phyloP scores from a whole-genome alignment of 1,140 invertebrate species.

The Ruditapes philippinarum region DNA sequence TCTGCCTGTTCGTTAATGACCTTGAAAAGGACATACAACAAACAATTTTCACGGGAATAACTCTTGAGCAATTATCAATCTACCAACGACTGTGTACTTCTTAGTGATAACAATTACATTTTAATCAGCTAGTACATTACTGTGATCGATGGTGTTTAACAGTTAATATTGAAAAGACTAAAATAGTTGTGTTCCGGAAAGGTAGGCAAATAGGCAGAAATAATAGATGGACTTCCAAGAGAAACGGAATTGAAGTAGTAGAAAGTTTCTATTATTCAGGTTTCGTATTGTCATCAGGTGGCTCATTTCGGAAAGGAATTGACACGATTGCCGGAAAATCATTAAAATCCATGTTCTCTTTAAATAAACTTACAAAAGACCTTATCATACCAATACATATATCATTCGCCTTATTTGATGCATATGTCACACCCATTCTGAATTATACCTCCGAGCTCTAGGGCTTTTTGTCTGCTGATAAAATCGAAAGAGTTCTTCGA shows the following conservation, averaged over 20 bases:
- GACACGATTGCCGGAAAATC: background rate
- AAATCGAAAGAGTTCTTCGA: background rate
- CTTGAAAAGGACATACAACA: no score
- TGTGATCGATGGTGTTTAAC: constrained; percentile 24
- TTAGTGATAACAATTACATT: constrained; percentile 1
- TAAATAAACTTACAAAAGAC: background rate
- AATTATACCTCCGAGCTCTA: constrained; percentile 16
- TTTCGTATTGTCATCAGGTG: background rate
- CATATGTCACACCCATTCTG: constrained; percentile 21
- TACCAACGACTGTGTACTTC: constrained; percentile 22
- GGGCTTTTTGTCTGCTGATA: background rate
- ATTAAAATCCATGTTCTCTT: constrained; percentile 20
- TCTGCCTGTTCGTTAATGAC: constrained; percentile 28
- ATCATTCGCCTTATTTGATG: constrained; percentile 49
- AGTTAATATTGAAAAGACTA: constrained; percentile 36
- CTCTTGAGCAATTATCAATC: background rate
- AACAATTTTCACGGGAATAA: background rate
- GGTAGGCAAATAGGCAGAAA: background rate
- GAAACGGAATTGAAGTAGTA: background rate
- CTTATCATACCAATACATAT: background rate
- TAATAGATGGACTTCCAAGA: background rate
- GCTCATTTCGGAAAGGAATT: background rate
- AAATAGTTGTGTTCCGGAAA: background rate
- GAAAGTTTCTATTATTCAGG: constrained; percentile 18
- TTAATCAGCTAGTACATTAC: constrained; percentile 4